Evolutionary conservation across 1,140 invertebrate species (phyloP).

Genomic region (Akabosia matsudoensis): DNA sequence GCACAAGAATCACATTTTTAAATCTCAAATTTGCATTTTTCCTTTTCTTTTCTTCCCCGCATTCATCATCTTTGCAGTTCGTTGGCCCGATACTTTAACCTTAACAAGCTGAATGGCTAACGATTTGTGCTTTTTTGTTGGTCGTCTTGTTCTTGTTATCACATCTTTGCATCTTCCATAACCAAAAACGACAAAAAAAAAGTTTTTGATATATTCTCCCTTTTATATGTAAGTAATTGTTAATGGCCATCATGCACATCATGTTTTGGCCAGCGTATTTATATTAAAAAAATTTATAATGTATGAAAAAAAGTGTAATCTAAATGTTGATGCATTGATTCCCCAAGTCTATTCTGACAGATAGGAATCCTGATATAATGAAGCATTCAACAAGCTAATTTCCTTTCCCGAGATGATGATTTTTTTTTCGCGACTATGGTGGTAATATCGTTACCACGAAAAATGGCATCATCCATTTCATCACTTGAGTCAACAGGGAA

Average conservation of each 20-base stretch:
- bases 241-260: background rate
- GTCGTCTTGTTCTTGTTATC: background rate
- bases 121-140: background rate
- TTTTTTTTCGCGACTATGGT: background rate
- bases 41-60: background rate
- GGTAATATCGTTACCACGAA: background rate
- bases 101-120: background rate
- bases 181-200: background rate
- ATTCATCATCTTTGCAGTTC: background rate
- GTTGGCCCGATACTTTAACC: background rate
- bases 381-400: background rate
- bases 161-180: background rate
- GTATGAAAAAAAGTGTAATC: background rate
- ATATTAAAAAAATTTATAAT: too few relatives aligned
- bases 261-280: background rate
- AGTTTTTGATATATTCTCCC: background rate
- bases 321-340: slow-evolving; percentile 7
- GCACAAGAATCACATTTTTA: background rate
- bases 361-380: background rate
- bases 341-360: background rate
- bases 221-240: background rate
- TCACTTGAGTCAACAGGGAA: too few relatives aligned
- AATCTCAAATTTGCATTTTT: too few relatives aligned
- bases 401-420: background rate
- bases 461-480: background rate